These are phyloP conservation scores for Diadromus collaris DNA, from an alignment of 2,888 invertebrate genomes.

Conservation along the genomic window DNA sequence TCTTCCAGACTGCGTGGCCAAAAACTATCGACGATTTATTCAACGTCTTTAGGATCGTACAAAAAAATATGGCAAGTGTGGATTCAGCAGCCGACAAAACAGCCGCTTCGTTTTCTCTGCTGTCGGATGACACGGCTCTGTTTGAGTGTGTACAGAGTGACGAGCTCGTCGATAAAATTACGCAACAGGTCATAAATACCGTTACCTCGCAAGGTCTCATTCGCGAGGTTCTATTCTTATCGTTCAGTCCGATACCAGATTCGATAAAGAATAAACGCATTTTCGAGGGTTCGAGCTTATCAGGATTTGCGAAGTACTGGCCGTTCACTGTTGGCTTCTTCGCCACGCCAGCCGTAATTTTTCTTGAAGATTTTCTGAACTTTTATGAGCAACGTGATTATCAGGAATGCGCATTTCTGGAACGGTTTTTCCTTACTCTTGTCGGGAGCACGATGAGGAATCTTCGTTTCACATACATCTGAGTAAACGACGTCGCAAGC, in stretches of 20 bases:
- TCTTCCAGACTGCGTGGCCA: conserved; percentile 13
- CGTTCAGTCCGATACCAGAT: conserved; percentile 2
- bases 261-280: not conserved
- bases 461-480: not conserved
- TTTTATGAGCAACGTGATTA: not conserved
- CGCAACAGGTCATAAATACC: conserved; percentile 10
- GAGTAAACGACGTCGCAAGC: not conserved
- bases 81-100: not conserved
- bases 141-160: not conserved
- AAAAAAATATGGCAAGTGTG: conserved; percentile 1
- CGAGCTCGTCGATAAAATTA: conserved; percentile 27
- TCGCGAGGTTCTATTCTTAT: conserved; percentile 8
- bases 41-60: not conserved
- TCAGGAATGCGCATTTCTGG: not conserved
- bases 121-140: not conserved
- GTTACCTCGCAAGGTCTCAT: conserved; percentile 17
- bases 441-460: not conserved
- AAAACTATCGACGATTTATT: conserved; percentile 1
- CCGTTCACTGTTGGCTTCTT: conserved; percentile 8
- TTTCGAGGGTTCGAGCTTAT: conserved; percentile 1
- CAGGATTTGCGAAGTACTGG: not conserved
- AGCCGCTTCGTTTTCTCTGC: not conserved
- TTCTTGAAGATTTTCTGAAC: conserved; percentile 20
- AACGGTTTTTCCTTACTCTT: not conserved
- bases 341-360: conserved; percentile 1